Conservation (phyloP, 2,888 invertebrate genomes). For the Temnothorax ravouxi region DNA sequence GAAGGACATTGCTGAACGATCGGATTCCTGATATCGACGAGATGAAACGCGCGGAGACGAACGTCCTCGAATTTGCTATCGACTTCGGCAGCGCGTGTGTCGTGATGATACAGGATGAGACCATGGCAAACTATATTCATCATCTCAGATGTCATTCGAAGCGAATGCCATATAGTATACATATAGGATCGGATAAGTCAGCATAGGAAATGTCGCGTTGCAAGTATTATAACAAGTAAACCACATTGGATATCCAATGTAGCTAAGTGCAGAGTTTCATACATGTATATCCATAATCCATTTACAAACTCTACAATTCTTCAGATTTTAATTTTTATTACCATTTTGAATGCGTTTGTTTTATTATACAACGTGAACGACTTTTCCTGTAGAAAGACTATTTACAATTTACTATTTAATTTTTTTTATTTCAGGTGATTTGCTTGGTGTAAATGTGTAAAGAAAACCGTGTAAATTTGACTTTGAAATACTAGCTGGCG, state of each 20-base stretch:
- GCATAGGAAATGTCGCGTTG: neutral
- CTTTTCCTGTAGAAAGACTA: neutral
- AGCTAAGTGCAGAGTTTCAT: neutral
- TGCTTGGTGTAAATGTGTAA: neutral
- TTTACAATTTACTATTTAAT: neutral
- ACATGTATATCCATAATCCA: neutral
- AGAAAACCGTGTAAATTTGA: conserved; percentile 20
- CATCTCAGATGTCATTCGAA: conserved; percentile 13
- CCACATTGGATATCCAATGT: neutral
- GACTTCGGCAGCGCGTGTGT: neutral
- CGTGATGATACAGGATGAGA: conserved; percentile 27
- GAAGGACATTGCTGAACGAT: conserved; percentile 56
- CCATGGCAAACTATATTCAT: neutral
- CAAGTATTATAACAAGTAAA: neutral
- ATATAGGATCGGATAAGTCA: conserved; percentile 1
- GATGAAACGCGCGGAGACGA: conserved; percentile 38
- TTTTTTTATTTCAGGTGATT: neutral
- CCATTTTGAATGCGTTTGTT: too few relatives aligned
- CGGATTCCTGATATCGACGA: conserved; percentile 60
- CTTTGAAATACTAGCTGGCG: neutral
- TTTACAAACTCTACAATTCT: neutral
- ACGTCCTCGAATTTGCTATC: neutral
- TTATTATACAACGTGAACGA: neutral
- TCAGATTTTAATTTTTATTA: neutral
- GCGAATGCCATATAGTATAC: neutral